A percentile compares a stretch with the other conserved stretches of the same genome.
Evolutionary conservation across 2,113 vertebrate genomes (phyloP).

Genomic region (Penelope pileata): DNA sequence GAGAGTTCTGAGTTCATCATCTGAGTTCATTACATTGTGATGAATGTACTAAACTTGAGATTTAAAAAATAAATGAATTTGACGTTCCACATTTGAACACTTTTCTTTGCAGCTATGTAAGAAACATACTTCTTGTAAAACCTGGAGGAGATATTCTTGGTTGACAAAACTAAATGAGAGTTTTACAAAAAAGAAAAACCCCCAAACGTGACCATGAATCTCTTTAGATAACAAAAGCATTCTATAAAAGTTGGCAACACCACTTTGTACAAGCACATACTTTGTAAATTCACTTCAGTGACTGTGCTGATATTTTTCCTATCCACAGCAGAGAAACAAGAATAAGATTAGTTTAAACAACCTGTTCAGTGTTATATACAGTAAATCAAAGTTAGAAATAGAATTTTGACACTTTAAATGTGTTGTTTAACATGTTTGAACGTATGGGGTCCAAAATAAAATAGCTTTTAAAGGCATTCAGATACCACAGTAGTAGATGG

Average conservation of each 20-base stretch:
- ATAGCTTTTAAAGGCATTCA: not conserved
- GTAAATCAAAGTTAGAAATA: slow-evolving; percentile 31
- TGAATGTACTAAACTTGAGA: not conserved
- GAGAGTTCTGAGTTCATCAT: not conserved
- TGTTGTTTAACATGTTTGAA: slow-evolving; percentile 23
- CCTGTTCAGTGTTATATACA: not conserved
- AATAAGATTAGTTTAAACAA: slow-evolving; percentile 24
- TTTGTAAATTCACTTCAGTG: not conserved
- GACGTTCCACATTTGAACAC: not conserved
- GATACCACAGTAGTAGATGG: not conserved
- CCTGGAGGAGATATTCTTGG: not conserved
- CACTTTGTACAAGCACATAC: not conserved
- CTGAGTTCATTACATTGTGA: not conserved
- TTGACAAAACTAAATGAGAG: not conserved
- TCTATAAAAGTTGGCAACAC: not conserved
- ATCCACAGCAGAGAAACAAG: slow-evolving; percentile 1
- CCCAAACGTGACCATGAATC: not conserved
- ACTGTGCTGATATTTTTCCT: not conserved
- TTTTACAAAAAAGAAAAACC: not conserved
- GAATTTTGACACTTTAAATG: slow-evolving; percentile 35
- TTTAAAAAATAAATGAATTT: not conserved
- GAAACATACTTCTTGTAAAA: not conserved
- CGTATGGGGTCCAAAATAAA: not conserved
- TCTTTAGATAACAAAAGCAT: not conserved
- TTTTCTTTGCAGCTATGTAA: not conserved